Percentiles rank a stretch among this genome's conserved stretches.
phyloP scores from a whole-genome alignment of 2,113 vertebrate genomes.

The Butastur rufipennis region DNA sequence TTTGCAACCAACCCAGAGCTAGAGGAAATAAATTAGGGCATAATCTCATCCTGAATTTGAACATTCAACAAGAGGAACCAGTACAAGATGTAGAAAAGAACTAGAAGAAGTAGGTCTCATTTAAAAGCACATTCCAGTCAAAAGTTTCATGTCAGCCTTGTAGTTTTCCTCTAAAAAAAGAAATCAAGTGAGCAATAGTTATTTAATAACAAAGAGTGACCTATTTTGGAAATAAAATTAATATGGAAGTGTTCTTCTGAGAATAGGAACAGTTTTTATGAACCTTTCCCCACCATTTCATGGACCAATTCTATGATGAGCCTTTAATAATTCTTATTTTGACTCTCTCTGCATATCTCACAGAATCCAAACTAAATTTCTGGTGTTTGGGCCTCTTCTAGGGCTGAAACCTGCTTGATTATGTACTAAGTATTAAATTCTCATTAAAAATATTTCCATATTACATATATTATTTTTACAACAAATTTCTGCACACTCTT shows the following conservation, averaged over 20 bases:
- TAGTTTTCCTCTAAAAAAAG: slow-evolving; percentile 23
- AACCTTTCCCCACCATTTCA: background rate
- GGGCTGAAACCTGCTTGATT: background rate
- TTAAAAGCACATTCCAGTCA: slow-evolving; percentile 19
- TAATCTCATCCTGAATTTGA: background rate
- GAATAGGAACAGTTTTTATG: background rate
- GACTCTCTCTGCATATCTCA: background rate
- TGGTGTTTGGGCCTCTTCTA: background rate
- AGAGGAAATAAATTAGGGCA: background rate
- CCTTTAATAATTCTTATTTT: background rate
- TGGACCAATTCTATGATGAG: background rate
- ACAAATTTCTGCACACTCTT: accelerated
- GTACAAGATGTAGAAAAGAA: background rate
- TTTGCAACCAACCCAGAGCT: background rate
- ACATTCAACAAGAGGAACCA: background rate
- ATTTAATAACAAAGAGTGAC: slow-evolving; percentile 12
- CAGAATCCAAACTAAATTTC: background rate
- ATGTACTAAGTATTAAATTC: background rate
- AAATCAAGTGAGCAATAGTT: background rate
- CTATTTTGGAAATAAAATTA: slow-evolving; percentile 40
- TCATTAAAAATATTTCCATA: background rate
- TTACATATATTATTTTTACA: background rate
- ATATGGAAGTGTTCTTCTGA: background rate
- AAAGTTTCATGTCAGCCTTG: slow-evolving; percentile 13
- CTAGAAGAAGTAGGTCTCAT: slow-evolving; percentile 34